Evolutionary conservation across 2,797 vertebrate genomes (phyloP).

Genomic region (Fistularia tabacaria): DNA sequence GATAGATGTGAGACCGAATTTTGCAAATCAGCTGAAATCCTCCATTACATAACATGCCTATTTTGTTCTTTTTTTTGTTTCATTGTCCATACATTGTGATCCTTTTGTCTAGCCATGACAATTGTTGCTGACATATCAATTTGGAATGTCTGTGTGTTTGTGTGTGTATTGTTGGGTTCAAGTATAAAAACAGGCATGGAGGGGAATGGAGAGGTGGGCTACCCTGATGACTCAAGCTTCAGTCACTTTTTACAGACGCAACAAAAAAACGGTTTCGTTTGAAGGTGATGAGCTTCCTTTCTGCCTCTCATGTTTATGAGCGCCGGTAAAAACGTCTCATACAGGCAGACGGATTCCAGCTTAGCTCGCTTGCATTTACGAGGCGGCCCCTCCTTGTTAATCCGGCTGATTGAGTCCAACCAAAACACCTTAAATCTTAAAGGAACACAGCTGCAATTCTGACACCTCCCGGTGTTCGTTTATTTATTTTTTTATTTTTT

Average conservation of each 20-base stretch:
- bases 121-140: background rate
- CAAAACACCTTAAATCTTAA: slow-evolving; percentile 25
- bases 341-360: slow-evolving; percentile 1
- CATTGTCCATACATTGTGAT: too few species aligned
- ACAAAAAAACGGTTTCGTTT: slow-evolving; percentile 21
- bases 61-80: too few species aligned
- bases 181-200: slow-evolving; percentile 8
- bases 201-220: background rate
- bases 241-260: slow-evolving; percentile 18
- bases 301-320: slow-evolving; percentile 18
- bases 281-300: slow-evolving; percentile 10
- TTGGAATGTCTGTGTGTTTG: too few species aligned
- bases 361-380: slow-evolving; percentile 30
- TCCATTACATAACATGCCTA: background rate
- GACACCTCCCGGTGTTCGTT: background rate
- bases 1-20: slow-evolving; percentile 26
- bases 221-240: slow-evolving; percentile 12
- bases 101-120: too few species aligned
- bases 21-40: slow-evolving; percentile 21
- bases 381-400: slow-evolving; percentile 19
- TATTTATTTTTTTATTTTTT: too few species aligned
- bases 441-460: background rate
- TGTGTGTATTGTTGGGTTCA: too few species aligned
- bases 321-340: background rate
- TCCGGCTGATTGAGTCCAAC: slow-evolving; percentile 23